phyloP scores from a whole-genome alignment of 2,888 invertebrate genomes.

The Empis stercorea region DNA sequence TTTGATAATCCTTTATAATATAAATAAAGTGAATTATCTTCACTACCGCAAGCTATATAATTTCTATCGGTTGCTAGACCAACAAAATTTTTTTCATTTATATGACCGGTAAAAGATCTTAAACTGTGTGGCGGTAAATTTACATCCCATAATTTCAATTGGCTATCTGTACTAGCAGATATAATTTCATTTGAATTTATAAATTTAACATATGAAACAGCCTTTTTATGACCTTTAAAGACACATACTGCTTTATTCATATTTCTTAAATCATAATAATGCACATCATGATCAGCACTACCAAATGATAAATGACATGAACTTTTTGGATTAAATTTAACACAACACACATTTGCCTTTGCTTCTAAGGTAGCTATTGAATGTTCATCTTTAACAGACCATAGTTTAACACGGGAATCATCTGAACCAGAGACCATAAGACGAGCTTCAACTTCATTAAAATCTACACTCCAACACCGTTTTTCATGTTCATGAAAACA shows the following conservation, averaged over 20 bases:
- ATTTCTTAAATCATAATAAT: conserved; percentile 85
- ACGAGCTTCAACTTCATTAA: conserved; percentile 80
- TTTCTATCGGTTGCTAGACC: conserved; percentile 84
- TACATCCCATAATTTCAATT: conserved; percentile 83
- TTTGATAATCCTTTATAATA: conserved; percentile 84
- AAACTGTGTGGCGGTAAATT: conserved; percentile 59
- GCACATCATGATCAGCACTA: conserved; percentile 93
- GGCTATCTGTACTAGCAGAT: conserved; percentile 85
- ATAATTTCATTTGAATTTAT: conserved; percentile 73
- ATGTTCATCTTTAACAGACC: conserved; percentile 78
- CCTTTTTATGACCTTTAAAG: conserved; percentile 82
- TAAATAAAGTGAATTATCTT: conserved; percentile 84
- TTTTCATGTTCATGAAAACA: conserved; percentile 85
- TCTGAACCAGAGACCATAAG: conserved; percentile 86
- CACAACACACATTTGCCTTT: conserved; percentile 91
- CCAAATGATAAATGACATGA: conserved; percentile 86
- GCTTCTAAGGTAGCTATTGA: conserved; percentile 82
- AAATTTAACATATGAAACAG: conserved; percentile 90
- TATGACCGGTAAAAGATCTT: conserved; percentile 79
- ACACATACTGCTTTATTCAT: conserved; percentile 67
- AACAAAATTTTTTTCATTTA: conserved; percentile 93
- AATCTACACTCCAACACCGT: conserved; percentile 92
- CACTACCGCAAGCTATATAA: conserved; percentile 89
- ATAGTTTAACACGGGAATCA: conserved; percentile 84
- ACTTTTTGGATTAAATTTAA: conserved; percentile 75